Percentiles rank a stretch among this genome's conserved stretches.
phyloP scores from a whole-genome alignment of 2,113 vertebrate species.

The Phyllopteryx taeniolatus region DNA sequence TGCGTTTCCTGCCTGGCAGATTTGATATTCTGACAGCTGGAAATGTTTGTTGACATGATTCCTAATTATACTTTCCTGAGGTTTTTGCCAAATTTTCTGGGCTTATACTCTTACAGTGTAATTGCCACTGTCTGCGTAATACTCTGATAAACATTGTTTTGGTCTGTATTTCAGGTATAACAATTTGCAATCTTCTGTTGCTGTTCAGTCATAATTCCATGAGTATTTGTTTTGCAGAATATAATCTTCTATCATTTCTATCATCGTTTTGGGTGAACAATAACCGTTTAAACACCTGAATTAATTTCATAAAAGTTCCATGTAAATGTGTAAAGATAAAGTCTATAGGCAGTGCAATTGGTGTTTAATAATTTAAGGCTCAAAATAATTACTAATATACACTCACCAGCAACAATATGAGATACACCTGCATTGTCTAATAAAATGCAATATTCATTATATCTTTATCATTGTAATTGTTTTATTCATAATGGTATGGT shows the following conservation, averaged over 20 bases:
- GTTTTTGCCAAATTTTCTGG: slow-evolving; percentile 11
- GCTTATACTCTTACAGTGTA: slow-evolving; percentile 23
- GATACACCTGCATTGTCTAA: too few species aligned
- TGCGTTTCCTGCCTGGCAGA: neutral
- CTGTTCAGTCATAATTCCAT: slow-evolving; percentile 35
- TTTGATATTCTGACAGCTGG: neutral
- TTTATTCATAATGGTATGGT: neutral
- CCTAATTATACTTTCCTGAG: slow-evolving; percentile 3
- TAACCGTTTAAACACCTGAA: neutral
- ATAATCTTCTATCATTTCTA: slow-evolving; percentile 45
- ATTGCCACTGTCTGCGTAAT: slow-evolving; percentile 42
- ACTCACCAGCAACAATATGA: neutral
- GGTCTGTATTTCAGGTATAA: slow-evolving; percentile 30
- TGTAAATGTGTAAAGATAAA: too few species aligned
- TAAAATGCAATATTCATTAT: too few species aligned
- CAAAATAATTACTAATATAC: neutral
- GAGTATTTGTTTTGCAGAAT: slow-evolving; percentile 48
- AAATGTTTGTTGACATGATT: slow-evolving; percentile 39
- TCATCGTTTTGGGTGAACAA: neutral
- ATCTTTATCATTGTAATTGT: too few species aligned
- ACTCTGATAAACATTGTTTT: slow-evolving; percentile 60
- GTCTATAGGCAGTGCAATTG: neutral
- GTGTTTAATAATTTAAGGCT: neutral
- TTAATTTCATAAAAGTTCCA: too few species aligned
- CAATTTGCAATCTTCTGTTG: slow-evolving; percentile 36